phyloP scores from a whole-genome alignment of 2,797 vertebrate species.

The Bradypodion ventrale region DNA sequence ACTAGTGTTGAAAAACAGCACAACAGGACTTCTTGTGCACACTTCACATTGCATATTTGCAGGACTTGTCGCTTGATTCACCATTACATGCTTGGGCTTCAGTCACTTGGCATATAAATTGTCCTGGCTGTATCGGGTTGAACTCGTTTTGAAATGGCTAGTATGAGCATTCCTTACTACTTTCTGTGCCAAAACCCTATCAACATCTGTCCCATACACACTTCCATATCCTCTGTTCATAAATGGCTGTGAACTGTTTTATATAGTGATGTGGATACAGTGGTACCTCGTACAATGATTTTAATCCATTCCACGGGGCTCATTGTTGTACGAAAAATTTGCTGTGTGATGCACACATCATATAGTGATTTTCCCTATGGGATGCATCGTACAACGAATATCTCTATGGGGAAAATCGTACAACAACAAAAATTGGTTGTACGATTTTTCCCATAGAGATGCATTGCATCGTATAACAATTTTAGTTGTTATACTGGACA shows the following conservation, averaged over 20 bases:
- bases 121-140: not conserved
- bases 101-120: not conserved
- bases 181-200: not conserved
- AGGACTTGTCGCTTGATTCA: not conserved
- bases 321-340: too few relatives aligned
- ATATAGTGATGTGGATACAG: not conserved
- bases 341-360: too few relatives aligned
- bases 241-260: not conserved
- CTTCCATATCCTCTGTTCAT: not conserved
- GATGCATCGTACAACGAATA: too few relatives aligned
- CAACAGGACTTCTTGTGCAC: not conserved
- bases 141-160: not conserved
- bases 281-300: too few relatives aligned
- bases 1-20: not conserved
- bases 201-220: not conserved
- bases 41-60: not conserved
- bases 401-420: too few relatives aligned
- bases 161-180: not conserved
- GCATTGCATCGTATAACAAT: too few relatives aligned
- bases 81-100: not conserved
- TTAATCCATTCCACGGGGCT: too few relatives aligned
- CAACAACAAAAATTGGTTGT: too few relatives aligned
- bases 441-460: too few relatives aligned
- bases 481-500: too few relatives aligned
- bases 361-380: too few relatives aligned